A percentile compares a stretch with the other conserved stretches of the same genome.
phyloP scores from a whole-genome alignment of 2,113 vertebrate species.

The Vireo altiloquus region DNA sequence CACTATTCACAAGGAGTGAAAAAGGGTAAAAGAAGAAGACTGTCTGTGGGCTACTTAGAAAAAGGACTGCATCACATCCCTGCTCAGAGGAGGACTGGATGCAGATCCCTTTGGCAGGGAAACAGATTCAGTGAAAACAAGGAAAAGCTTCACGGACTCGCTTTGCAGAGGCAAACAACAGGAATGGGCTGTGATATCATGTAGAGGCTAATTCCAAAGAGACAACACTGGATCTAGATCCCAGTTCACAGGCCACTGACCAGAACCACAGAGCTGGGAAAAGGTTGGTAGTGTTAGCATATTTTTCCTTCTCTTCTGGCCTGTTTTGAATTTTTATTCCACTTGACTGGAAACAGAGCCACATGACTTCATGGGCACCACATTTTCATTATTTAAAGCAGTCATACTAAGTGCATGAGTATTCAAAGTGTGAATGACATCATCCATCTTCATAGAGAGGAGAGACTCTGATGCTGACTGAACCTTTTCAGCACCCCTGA shows the following conservation, averaged over 20 bases:
- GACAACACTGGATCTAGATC: not conserved
- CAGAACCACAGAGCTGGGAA: not conserved
- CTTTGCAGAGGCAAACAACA: not conserved
- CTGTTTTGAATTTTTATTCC: not conserved
- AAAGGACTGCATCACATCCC: not conserved
- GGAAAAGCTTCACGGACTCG: not conserved
- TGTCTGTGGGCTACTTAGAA: not conserved
- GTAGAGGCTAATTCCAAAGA: not conserved
- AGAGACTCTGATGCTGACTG: not conserved
- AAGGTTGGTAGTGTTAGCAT: not conserved
- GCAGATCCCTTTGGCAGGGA: not conserved
- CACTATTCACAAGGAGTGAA: not conserved
- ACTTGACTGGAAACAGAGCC: not conserved
- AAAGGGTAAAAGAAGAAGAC: not conserved
- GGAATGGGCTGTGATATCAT: not conserved
- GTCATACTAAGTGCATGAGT: not conserved
- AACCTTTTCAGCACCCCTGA: not conserved
- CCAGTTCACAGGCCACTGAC: not conserved
- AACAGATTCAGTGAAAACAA: not conserved
- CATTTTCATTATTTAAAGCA: not conserved
- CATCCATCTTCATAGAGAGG: not conserved
- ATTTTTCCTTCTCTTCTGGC: not conserved
- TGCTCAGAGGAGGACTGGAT: not conserved
- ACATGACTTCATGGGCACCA: not conserved
- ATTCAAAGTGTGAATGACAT: constrained; percentile 3